Evolutionary conservation across 1,140 invertebrate genomes (phyloP), one percentile per base, ranked within the genome.

Genomic region (Physella acuta): DNA sequence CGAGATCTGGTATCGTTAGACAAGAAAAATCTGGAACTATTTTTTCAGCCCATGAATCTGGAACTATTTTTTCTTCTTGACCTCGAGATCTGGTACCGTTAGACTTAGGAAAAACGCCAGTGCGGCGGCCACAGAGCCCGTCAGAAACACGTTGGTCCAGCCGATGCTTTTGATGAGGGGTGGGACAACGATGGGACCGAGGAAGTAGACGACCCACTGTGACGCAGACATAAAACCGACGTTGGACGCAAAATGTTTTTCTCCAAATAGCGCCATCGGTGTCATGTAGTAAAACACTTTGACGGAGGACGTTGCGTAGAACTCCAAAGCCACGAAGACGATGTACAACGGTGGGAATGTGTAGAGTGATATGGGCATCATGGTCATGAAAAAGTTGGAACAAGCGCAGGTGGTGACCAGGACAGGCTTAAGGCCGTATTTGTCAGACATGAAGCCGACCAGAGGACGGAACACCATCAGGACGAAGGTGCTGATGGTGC

Each of bases 401-500:
- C 17, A 24, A 5, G 53, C 26, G 53, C 17, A 24, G 53, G 26
- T 55, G 53, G 24, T 55, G 17, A 55, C 26, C 26, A 55, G 17
- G 24, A 55, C 26, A 24, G 26, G 17, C 17, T n/a, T 55, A 5
- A 55, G 5, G 8, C 17, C 53, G 53, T 14, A 20, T 8, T n/a
- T 28, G 53, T n/a, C 26, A 24, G 26, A 24, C 17, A 55, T 55
- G 26, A 55, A 14, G 53, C 17, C 26, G 8, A 28, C 53, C 17
- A 55, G 11, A 28, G 26, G 17, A 28, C 17, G 17, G 24, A 55
- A 24, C 11, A 55, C 5, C 17, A 55, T 55, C 11, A 24, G 17
- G 53, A 55, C 26, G 53, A 55, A 24, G 53, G 26, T 14, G 53
- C 17, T 55, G 53, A 55, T 55, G 53, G 53, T 55, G 53, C 17